A percentile compares a stretch with the other conserved stretches of the same genome.
phyloP scores from a whole-genome alignment of 2,797 vertebrate species.

The Brachymystax lenok region DNA sequence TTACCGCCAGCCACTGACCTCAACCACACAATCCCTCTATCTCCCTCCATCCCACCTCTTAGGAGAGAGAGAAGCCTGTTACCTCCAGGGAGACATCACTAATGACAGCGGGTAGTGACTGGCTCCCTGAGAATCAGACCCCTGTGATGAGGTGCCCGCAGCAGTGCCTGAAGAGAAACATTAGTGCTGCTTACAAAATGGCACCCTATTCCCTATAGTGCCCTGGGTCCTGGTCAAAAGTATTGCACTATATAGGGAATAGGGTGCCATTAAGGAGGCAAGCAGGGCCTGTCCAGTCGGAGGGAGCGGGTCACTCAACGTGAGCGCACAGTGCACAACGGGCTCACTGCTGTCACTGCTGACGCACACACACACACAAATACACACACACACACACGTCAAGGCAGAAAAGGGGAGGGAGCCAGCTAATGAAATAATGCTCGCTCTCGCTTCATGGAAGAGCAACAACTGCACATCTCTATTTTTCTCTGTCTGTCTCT shows the following conservation, averaged over 20 bases:
- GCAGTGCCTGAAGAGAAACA: constrained; percentile 33
- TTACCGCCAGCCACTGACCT: not conserved
- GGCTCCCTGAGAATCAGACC: constrained; percentile 32
- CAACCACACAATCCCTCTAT: not conserved
- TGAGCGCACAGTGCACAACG: not conserved
- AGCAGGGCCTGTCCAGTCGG: constrained; percentile 11
- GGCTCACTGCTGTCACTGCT: constrained; percentile 6
- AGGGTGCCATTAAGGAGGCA: not conserved
- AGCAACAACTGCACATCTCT: not conserved
- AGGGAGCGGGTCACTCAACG: constrained; percentile 12
- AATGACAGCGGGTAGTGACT: constrained; percentile 34
- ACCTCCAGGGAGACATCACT: constrained; percentile 25
- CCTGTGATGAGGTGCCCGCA: constrained; percentile 39
- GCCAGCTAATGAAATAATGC: constrained; percentile 29
- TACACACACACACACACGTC: not conserved
- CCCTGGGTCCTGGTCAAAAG: not conserved
- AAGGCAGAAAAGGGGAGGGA: not conserved
- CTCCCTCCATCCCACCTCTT: not conserved
- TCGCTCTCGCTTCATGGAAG: not conserved
- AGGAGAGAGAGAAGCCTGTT: constrained; percentile 4
- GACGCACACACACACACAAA: constrained; percentile 12
- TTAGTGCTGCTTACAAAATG: not conserved
- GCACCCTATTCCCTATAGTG: not conserved
- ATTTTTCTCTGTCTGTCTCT: not conserved
- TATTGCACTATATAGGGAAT: not conserved